Conservation (phyloP, 2,888 invertebrate species). For the Lysandra bellargus region DNA sequence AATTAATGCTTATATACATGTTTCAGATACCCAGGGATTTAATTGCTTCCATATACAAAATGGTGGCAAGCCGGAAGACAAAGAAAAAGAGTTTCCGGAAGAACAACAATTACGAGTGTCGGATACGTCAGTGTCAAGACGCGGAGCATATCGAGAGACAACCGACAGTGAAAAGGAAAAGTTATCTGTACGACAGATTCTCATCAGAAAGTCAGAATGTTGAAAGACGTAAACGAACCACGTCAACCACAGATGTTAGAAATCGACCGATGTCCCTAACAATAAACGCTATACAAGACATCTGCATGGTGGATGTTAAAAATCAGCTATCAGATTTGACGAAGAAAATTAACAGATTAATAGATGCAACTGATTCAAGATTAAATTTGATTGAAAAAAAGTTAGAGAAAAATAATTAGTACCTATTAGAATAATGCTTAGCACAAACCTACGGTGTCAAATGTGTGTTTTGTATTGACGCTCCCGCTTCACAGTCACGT, state of each 20-base stretch:
- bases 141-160: slow-evolving; percentile 58
- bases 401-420: slow-evolving; percentile 49
- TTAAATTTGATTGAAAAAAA: slow-evolving; percentile 61
- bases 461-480: too few species aligned
- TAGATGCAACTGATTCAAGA: slow-evolving; percentile 59
- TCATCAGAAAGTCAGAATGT: slow-evolving; percentile 69
- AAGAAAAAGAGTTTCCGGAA: slow-evolving; percentile 78
- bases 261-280: slow-evolving; percentile 63
- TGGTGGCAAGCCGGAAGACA: slow-evolving; percentile 85
- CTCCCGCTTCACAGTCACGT: too few species aligned
- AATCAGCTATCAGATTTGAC: slow-evolving; percentile 65
- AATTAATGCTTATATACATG: neutral
- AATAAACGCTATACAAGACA: slow-evolving; percentile 71
- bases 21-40: slow-evolving; percentile 86
- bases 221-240: slow-evolving; percentile 63
- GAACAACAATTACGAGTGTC: slow-evolving; percentile 71
- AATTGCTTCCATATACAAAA: slow-evolving; percentile 85
- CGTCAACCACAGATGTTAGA: slow-evolving; percentile 56
- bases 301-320: slow-evolving; percentile 74
- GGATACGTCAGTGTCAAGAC: slow-evolving; percentile 56
- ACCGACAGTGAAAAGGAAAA: slow-evolving; percentile 66
- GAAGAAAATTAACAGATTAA: slow-evolving; percentile 65
- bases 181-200: slow-evolving; percentile 69
- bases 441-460: too few species aligned
- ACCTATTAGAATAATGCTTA: too few species aligned